Evolutionary conservation across 2,888 invertebrate species (phyloP), one percentile per base, ranked within the genome.

Genomic region (Antheraea assamensis): DNA sequence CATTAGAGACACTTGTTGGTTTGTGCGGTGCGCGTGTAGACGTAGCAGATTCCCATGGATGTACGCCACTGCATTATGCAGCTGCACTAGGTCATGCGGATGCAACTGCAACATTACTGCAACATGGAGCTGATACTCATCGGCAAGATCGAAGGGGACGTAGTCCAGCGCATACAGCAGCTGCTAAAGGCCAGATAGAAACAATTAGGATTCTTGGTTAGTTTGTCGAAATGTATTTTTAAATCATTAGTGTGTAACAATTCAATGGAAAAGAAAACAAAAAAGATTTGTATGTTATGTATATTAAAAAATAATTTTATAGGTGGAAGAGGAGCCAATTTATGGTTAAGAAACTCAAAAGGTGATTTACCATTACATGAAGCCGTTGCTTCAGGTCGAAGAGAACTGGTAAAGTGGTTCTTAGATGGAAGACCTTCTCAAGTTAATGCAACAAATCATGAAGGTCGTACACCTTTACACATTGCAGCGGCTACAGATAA

Each of bases 301-400:
- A 58, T 66, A 66, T 72, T 42, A 30, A 74, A 21, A 73, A 75
- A 35, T 72, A 24, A 30, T n/a, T 82, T 85, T 58, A 71, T 77
- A 94, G 94, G 94, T 71, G 91, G 93, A 64, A 88, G 91, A 81
- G 97, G 97, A 30, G 98, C 98, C 0, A 98, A 99, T 88, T 94
- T 99, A 70, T 99, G 99, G 97, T 93, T 98, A 74, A 95, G 98
- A 77, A 99, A 99, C 87, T 97, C 98, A 2, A 97, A 98, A 85
- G 99, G 99, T 0, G 99, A 99, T 88, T 95, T 98, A 74, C 98
- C 99, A 0, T 95, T 99, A 35, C 99, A 99, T 87, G 99, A 99
- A 92, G 99, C 99, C 0, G 98, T 99, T 0, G 96, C 98, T 66
- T 98, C 98, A 0, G 99, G 99, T 0, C 95, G 98, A 76, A 96